A percentile compares a stretch with the other conserved stretches of the same genome.
Conservation (phyloP, 2,113 vertebrate genomes). For the Electrona antarctica region DNA sequence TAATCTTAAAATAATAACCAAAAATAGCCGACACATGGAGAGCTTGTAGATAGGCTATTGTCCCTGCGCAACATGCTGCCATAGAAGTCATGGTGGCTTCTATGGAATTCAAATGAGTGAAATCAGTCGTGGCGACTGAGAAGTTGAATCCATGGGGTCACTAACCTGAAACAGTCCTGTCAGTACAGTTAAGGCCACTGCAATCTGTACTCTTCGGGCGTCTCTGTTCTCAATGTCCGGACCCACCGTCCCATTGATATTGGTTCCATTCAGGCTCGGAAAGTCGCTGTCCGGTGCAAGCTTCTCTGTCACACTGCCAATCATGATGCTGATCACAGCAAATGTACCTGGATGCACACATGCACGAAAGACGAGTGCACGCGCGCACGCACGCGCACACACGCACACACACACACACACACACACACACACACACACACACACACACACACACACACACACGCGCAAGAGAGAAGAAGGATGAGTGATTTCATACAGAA, state of each 20-base stretch:
- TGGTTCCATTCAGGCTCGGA: slow-evolving; percentile 71
- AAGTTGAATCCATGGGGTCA: neutral
- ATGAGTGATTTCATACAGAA: too few species aligned
- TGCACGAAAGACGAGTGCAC: neutral
- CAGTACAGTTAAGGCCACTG: slow-evolving; percentile 83
- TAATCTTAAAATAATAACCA: too few species aligned
- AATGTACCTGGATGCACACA: slow-evolving; percentile 84
- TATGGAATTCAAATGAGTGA: too few species aligned
- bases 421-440: neutral
- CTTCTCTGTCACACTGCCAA: slow-evolving; percentile 86
- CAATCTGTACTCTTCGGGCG: slow-evolving; percentile 77
- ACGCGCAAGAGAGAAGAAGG: too few species aligned
- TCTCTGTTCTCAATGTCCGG: slow-evolving; percentile 68
- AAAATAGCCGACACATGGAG: too few species aligned
- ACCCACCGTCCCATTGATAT: slow-evolving; percentile 53
- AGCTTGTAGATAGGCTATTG: too few species aligned
- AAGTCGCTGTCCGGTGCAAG: slow-evolving; percentile 78
- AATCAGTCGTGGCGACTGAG: too few species aligned
- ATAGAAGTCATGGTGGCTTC: too few species aligned
- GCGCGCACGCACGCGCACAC: neutral
- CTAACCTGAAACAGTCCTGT: slow-evolving; percentile 88
- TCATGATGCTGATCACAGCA: slow-evolving; percentile 92
- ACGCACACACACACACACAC: neutral
- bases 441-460: too few species aligned
- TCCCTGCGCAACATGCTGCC: too few species aligned